phyloP scores from a whole-genome alignment of 1,140 invertebrate species.

The Metopolophium dirhodum region DNA sequence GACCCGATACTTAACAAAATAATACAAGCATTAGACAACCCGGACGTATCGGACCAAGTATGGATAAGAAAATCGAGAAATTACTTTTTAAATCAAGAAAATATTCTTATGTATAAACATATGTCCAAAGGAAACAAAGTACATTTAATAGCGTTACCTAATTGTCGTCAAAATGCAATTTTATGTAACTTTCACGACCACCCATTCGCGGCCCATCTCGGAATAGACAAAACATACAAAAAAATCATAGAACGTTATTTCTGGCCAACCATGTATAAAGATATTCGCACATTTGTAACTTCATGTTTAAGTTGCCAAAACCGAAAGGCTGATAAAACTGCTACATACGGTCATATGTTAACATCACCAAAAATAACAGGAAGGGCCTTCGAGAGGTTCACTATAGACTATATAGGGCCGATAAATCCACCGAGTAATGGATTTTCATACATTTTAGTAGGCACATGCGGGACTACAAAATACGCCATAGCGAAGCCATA shows the following conservation, averaged over 20 bases:
- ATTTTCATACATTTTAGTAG: neutral
- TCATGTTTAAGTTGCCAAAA: constrained; percentile 16
- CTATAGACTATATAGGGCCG: neutral
- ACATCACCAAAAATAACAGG: neutral
- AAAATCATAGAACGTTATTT: neutral
- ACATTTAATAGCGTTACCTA: neutral
- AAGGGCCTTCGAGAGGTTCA: neutral
- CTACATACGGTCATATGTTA: neutral
- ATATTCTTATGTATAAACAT: neutral
- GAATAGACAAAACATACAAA: constrained; percentile 32
- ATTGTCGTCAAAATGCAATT: neutral
- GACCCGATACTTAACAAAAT: neutral
- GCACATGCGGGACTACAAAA: neutral
- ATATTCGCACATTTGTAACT: neutral
- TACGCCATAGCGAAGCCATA: too few species aligned
- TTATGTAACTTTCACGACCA: neutral
- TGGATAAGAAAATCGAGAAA: constrained; percentile 26
- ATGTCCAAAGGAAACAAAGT: neutral
- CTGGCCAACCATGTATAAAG: neutral
- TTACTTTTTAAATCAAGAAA: constrained; percentile 21
- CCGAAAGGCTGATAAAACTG: neutral
- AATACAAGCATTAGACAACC: neutral
- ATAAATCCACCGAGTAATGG: neutral
- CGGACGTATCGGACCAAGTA: neutral
- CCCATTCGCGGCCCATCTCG: neutral